These are phyloP conservation scores for Dryobotodes eremita DNA, from an alignment of 2,888 invertebrate species.

Conservation along the genomic window DNA sequence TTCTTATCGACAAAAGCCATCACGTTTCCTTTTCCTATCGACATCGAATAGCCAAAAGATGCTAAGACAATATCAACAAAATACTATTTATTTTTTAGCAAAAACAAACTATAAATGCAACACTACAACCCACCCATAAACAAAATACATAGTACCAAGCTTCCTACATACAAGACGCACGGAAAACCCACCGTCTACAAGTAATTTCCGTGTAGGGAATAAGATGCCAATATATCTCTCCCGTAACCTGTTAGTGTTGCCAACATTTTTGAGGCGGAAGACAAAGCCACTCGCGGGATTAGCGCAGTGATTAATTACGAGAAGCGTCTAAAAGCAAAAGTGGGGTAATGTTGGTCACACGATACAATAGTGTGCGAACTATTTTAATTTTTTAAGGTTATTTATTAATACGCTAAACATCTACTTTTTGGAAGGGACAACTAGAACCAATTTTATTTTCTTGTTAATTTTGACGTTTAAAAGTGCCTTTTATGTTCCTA, in stretches of 20 bases:
- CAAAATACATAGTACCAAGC: background rate
- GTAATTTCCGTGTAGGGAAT: slow-evolving; percentile 32
- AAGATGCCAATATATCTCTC: slow-evolving; percentile 44
- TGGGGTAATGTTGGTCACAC: background rate
- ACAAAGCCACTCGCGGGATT: slow-evolving; percentile 52
- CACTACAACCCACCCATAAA: background rate
- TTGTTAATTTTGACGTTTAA: too few species aligned
- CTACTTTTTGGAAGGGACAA: too few species aligned
- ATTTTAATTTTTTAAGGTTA: background rate
- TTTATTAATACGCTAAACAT: too few species aligned
- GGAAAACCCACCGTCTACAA: background rate
- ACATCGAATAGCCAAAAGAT: background rate
- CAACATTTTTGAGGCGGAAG: slow-evolving; percentile 52
- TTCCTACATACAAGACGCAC: background rate
- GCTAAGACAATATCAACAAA: too few species aligned
- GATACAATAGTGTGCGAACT: slow-evolving; percentile 3
- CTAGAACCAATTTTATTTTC: too few species aligned
- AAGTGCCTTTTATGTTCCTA: too few species aligned
- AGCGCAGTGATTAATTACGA: slow-evolving; percentile 53
- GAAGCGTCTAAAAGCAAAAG: slow-evolving; percentile 30
- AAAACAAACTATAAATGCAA: too few species aligned
- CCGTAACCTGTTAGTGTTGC: slow-evolving; percentile 20
- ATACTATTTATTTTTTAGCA: too few species aligned
- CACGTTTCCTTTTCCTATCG: background rate
- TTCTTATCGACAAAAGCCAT: background rate